Percentiles rank a stretch among this genome's conserved stretches.
Evolutionary conservation across 2,113 vertebrate genomes (phyloP).

Genomic region (Hypomesus transpacificus): DNA sequence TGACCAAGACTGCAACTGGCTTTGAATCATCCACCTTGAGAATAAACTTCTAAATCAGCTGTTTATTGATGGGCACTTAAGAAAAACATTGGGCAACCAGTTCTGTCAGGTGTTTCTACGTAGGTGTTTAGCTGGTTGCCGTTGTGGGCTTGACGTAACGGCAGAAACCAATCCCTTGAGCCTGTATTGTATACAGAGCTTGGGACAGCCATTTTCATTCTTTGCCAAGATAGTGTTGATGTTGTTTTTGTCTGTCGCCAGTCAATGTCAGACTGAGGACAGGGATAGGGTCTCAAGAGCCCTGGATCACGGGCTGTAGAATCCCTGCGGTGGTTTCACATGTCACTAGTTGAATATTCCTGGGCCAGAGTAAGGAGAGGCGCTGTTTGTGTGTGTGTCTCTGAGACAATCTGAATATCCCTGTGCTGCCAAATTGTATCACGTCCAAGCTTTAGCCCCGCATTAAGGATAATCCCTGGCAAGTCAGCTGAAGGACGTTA

Average conservation of each 20-base stretch:
- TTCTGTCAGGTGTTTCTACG: not conserved
- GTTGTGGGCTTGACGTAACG: not conserved
- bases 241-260: not conserved
- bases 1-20: conserved; percentile 17
- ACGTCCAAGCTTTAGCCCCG: conserved; percentile 14
- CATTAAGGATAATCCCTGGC: conserved; percentile 28
- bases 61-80: conserved; percentile 17
- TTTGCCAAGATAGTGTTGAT: not conserved
- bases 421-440: conserved; percentile 21
- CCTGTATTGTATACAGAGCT: too few species aligned
- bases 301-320: not conserved
- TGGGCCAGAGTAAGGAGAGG: not conserved
- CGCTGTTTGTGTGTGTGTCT: too few species aligned
- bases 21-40: conserved; percentile 15
- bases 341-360: conserved; percentile 13
- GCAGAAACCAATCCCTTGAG: not conserved
- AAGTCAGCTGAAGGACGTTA: conserved; percentile 25
- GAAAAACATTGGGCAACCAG: conserved; percentile 6
- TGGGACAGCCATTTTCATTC: not conserved
- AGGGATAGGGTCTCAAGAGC: conserved; percentile 1
- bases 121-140: not conserved
- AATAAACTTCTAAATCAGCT: conserved; percentile 23
- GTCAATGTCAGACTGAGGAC: not conserved
- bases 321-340: not conserved
- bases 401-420: conserved; percentile 5